A percentile compares a stretch with the other conserved stretches of the same genome.
Evolutionary conservation across 2,888 invertebrate genomes (phyloP).

Genomic region (Spodoptera exigua): DNA sequence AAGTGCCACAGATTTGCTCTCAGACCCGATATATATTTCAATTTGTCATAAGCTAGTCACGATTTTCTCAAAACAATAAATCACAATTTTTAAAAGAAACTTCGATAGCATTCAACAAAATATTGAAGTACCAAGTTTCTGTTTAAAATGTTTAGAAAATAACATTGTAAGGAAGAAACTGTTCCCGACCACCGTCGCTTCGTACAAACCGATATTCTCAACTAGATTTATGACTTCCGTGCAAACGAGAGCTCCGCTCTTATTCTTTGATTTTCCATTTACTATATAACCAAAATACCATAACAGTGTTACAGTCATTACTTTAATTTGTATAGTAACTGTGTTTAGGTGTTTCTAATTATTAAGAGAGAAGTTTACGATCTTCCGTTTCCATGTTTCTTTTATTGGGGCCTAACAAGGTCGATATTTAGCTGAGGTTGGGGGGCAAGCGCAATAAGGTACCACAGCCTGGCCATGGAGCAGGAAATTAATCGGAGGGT

Average conservation of each 20-base stretch:
- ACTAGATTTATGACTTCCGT: conserved; percentile 49
- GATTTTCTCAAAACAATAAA: background rate
- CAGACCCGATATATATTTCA: background rate
- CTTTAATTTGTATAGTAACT: background rate
- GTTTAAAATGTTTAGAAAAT: conserved; percentile 25
- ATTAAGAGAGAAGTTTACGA: too few relatives aligned
- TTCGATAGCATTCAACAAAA: conserved; percentile 9
- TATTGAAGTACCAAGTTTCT: conserved; percentile 8
- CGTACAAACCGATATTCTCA: conserved; percentile 44
- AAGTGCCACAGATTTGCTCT: too few relatives aligned
- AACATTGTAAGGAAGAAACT: conserved; percentile 32
- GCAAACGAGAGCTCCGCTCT: conserved; percentile 24
- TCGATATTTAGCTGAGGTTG: too few relatives aligned
- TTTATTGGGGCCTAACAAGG: too few relatives aligned
- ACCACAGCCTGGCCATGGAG: too few relatives aligned
- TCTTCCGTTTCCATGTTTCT: too few relatives aligned
- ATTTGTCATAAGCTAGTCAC: too few relatives aligned
- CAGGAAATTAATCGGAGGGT: too few relatives aligned
- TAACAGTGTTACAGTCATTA: conserved; percentile 10
- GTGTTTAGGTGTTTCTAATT: too few relatives aligned
- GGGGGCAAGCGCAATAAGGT: too few relatives aligned
- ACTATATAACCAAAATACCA: conserved; percentile 41
- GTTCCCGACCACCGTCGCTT: conserved; percentile 9
- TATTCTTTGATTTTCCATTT: conserved; percentile 42
- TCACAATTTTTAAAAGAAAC: background rate